Conservation (phyloP, 2,888 invertebrate genomes). For the Galerucella nymphaeae region DNA sequence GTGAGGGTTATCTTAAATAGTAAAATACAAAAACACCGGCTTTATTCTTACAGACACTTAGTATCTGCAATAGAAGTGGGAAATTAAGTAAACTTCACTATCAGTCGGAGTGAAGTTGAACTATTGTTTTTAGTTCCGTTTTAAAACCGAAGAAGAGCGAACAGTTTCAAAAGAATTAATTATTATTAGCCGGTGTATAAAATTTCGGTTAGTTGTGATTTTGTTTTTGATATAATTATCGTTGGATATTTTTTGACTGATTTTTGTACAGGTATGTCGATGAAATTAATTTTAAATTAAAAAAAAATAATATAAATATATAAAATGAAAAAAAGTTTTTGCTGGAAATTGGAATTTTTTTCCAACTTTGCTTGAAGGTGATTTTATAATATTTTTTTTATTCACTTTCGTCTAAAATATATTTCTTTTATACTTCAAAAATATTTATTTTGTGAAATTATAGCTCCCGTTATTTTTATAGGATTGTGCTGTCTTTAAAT, state of each 20-base stretch:
- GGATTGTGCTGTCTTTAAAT: no score
- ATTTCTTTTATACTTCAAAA: no score
- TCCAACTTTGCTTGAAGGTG: no score
- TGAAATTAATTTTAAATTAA: background rate
- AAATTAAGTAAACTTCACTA: slow-evolving; percentile 6
- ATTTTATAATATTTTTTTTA: no score
- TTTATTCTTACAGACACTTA: background rate
- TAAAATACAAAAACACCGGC: background rate
- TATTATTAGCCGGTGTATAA: background rate
- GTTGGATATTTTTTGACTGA: background rate
- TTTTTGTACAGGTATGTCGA: background rate
- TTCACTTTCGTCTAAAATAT: no score
- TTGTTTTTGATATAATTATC: background rate
- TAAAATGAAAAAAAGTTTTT: no score
- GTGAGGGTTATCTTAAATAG: background rate
- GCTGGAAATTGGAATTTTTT: no score
- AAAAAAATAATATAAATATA: no score
- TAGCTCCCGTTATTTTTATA: no score
- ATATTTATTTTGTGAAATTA: no score
- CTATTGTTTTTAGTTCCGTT: slow-evolving; percentile 13
- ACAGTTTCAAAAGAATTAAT: background rate
- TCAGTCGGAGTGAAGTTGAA: slow-evolving; percentile 17
- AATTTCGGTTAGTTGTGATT: background rate
- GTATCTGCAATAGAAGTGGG: slow-evolving; percentile 2
- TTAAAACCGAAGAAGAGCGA: slow-evolving; percentile 9